Conservation (phyloP, 2,113 vertebrate species). For the Spea multiplicata region DNA sequence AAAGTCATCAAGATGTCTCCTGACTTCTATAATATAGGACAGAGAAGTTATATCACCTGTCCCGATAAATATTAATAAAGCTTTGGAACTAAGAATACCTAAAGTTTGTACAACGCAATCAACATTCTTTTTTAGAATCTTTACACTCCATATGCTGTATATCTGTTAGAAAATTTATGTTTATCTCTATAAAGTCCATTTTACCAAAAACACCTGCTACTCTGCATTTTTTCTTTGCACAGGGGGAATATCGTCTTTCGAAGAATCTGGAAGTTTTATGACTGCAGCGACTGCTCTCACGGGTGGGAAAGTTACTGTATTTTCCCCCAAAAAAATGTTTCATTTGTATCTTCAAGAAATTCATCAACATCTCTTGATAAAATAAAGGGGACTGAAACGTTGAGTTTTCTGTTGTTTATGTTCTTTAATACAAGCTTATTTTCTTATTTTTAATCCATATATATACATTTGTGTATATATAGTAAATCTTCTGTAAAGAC, state of each 20-base stretch:
- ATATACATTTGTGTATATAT: conserved; percentile 28
- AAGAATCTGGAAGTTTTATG: conserved; percentile 43
- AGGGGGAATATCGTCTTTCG: conserved; percentile 29
- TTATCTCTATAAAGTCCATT: conserved; percentile 28
- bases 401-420: no score
- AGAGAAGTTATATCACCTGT: background rate
- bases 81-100: no score
- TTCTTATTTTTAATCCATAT: no score
- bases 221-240: background rate
- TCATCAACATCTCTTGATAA: conserved; percentile 23
- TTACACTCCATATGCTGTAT: conserved; percentile 10
- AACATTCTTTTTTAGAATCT: conserved; percentile 16
- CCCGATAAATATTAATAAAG: background rate
- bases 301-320: conserved; percentile 20
- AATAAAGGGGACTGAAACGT: background rate
- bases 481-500: conserved; percentile 35
- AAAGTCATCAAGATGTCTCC: no score
- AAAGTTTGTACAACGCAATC: background rate
- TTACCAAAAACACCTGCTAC: conserved; percentile 43
- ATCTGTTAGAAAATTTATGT: conserved; percentile 28
- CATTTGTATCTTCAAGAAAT: conserved; percentile 39
- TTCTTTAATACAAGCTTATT: no score
- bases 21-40: background rate
- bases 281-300: conserved; percentile 24
- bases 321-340: conserved; percentile 31